phyloP scores from a whole-genome alignment of 2,113 vertebrate species.

The Otis tarda region DNA sequence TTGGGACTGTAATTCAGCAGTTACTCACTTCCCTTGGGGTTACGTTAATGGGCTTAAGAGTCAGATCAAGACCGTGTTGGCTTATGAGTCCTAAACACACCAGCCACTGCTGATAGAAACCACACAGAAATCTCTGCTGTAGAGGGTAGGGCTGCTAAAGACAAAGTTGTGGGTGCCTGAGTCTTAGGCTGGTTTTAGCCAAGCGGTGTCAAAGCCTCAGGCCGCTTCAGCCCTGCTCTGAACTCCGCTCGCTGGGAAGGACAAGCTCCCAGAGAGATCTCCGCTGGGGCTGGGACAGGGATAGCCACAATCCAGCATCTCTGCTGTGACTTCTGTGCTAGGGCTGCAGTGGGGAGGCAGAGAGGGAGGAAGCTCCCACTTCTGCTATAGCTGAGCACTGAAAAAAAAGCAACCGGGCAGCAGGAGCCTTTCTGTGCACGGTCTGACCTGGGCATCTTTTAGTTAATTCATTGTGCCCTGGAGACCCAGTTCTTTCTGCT shows the following conservation, averaged over 20 bases:
- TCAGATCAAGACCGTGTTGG: neutral
- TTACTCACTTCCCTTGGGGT: neutral
- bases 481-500: neutral
- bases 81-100: neutral
- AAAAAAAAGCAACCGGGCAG: neutral
- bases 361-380: neutral
- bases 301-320: neutral
- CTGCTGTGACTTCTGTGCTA: neutral
- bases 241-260: neutral
- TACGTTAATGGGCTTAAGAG: neutral
- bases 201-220: neutral
- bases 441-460: neutral
- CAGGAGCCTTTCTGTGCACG: neutral
- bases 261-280: neutral
- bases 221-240: neutral
- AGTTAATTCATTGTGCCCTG: neutral
- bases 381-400: neutral
- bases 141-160: neutral
- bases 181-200: neutral
- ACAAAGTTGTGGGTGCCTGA: neutral
- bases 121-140: neutral
- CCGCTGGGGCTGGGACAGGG: neutral
- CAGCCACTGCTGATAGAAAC: neutral
- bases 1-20: neutral
- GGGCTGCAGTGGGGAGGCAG: neutral